These are phyloP conservation scores for Campylorhamphus procurvoides DNA, from an alignment of 2,113 vertebrate genomes.

Conservation along the genomic window DNA sequence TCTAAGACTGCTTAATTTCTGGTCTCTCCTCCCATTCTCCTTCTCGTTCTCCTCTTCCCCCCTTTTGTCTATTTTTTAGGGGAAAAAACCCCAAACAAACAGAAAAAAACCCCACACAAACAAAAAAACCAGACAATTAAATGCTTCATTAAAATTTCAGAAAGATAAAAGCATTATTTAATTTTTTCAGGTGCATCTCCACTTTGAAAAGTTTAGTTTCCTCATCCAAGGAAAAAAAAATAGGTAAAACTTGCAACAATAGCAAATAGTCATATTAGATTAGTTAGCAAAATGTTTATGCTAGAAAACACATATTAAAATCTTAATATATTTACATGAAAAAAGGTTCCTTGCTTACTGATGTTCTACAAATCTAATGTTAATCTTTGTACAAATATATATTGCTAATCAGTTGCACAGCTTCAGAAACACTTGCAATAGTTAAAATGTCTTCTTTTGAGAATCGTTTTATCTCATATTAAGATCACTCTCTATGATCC, in stretches of 20 bases:
- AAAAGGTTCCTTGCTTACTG: neutral
- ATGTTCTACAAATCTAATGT: neutral
- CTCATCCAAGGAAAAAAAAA: neutral
- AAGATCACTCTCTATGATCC: neutral
- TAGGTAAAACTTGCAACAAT: neutral
- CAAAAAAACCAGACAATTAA: neutral
- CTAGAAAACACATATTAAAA: neutral
- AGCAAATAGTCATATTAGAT: neutral
- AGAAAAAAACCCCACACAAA: too few relatives aligned
- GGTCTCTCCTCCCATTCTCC: neutral
- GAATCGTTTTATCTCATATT: neutral
- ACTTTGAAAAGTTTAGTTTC: neutral
- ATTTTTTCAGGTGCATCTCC: neutral
- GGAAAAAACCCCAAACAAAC: too few relatives aligned
- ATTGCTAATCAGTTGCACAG: neutral
- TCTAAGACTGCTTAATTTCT: neutral
- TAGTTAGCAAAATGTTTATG: neutral
- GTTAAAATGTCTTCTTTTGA: neutral
- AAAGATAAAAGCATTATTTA: neutral
- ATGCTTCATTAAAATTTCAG: neutral
- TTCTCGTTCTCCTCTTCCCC: neutral
- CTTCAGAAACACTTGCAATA: neutral
- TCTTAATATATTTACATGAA: neutral
- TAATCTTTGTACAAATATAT: neutral
- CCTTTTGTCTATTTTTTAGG: too few relatives aligned